Evolutionary conservation across 2,888 invertebrate genomes (phyloP).

Genomic region (Caenorhabditis becei): DNA sequence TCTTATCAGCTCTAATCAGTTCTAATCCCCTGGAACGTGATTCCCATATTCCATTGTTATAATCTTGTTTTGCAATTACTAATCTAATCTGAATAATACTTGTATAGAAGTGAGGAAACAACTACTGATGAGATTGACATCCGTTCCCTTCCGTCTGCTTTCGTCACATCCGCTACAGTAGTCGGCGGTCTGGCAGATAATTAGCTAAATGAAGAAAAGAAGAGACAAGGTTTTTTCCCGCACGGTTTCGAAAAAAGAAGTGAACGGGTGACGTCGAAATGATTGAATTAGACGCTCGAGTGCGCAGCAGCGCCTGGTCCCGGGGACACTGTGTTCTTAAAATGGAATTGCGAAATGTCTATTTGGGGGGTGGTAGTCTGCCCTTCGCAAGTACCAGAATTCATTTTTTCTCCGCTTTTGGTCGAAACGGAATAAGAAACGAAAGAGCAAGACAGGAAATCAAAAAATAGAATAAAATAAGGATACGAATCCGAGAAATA

Average conservation of each 20-base stretch:
- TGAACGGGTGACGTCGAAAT: conserved; percentile 1
- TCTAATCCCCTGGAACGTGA: too few species aligned
- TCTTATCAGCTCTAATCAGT: too few species aligned
- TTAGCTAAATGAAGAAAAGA: not conserved
- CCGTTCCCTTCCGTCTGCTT: not conserved
- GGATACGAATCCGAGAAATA: not conserved
- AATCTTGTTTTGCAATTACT: not conserved
- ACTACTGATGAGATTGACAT: not conserved
- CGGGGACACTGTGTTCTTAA: conserved; percentile 6
- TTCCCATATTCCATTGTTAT: not conserved
- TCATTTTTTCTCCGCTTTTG: not conserved
- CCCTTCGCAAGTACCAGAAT: not conserved
- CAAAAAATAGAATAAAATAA: not conserved
- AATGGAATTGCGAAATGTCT: not conserved
- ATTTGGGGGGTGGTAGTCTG: not conserved
- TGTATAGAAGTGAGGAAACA: not conserved
- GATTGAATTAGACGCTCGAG: conserved; percentile 11
- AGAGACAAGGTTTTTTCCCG: not conserved
- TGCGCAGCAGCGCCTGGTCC: not conserved
- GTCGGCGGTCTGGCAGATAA: not conserved
- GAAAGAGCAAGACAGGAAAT: not conserved
- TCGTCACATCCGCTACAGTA: conserved; percentile 5
- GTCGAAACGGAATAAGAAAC: not conserved
- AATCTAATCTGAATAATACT: not conserved
- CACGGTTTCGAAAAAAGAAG: conserved; percentile 1